Evolutionary conservation across 2,888 invertebrate species (phyloP).

Genomic region (Timema podura): DNA sequence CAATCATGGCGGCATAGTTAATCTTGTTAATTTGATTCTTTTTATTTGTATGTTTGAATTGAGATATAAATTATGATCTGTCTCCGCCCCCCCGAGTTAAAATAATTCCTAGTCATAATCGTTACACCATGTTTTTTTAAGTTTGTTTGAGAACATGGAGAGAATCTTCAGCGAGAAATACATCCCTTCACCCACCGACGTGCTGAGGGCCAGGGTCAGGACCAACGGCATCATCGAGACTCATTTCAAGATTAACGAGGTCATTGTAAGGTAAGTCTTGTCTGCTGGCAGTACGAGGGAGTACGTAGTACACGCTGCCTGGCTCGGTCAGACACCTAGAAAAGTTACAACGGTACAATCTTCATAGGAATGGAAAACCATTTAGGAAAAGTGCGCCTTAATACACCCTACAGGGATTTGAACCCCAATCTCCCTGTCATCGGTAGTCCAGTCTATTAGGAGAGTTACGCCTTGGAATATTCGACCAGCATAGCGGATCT

Average conservation of each 20-base stretch:
- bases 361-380: neutral
- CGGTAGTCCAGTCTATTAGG: too few species aligned
- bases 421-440: too few species aligned
- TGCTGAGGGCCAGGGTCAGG: conserved; percentile 57
- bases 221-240: conserved; percentile 66
- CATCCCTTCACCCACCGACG: conserved; percentile 60
- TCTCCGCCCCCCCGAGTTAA: too few species aligned
- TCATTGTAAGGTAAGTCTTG: conserved; percentile 25
- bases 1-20: neutral
- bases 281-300: neutral
- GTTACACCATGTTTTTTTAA: conserved; percentile 37
- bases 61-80: too few species aligned
- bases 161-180: conserved; percentile 59
- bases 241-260: conserved; percentile 53
- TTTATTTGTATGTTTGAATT: too few species aligned
- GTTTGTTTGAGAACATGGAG: conserved; percentile 64
- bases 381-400: neutral
- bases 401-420: neutral
- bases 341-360: too few species aligned
- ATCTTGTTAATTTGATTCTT: too few species aligned
- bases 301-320: neutral
- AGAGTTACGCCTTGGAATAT: too few species aligned
- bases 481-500: neutral
- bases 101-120: too few species aligned
- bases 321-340: too few species aligned